Evolutionary conservation across 2,113 vertebrate genomes (phyloP), one percentile per base, ranked within the genome.

Genomic region (Telmatochromis brachygnathus): DNA sequence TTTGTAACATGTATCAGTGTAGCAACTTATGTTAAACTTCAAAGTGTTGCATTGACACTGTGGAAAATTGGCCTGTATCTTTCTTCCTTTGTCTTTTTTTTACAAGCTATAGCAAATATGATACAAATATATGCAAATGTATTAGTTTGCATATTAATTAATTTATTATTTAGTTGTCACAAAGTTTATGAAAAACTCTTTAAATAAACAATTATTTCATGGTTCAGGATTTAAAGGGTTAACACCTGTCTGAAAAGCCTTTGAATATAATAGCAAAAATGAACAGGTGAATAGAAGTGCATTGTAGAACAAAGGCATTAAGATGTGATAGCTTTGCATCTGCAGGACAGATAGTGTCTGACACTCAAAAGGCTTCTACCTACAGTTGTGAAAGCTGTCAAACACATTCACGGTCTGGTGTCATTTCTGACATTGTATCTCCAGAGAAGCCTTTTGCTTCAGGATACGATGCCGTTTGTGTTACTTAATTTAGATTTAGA

Each of bases 361-460:
- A 79, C 70, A 47, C 60, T 60, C 42, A 6, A 83, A 79, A 83
- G 49, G 82, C 35, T 58, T 84, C 68, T 45, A 53, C 79, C 21
- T 84, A 68, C 58, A 84, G 53, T 42, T 39, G 70, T 65, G 77
- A 80, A 75, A 47, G 58, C 56, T 84, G 86, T 88, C 88, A 90
- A 79, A 86, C 45, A 85, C 23, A 54, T 75, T 80, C 47, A 10
- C 21, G 7, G 21, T 23, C 26, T 15, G 26, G 37, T 28, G 79
- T 86, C 33, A 39, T 77, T 62, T 80, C 85, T 84, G 54, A 84
- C 60, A 84, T 82, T 86, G 81, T 79, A 82, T 88, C 68, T 91
- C 56, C 13, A 12, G 21, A 82, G 79, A 56, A 60, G n/a, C 15
- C 9, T 86, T 15, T 88, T 70, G 49, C 58, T 51, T 89, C 15